These are phyloP conservation scores for Lophius americanus DNA, from an alignment of 2,797 vertebrate species.

Conservation along the genomic window DNA sequence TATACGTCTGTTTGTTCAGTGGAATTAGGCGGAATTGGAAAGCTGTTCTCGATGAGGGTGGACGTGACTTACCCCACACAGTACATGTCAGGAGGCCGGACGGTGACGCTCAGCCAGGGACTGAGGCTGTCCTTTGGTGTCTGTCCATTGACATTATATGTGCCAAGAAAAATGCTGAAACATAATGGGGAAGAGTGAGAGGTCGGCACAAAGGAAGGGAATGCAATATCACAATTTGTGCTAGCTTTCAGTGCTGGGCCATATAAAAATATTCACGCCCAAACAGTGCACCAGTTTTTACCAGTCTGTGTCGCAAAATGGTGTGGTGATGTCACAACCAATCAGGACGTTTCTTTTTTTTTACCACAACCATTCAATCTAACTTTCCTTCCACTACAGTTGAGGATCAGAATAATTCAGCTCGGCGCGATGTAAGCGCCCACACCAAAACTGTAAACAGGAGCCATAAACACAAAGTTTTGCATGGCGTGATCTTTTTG, in stretches of 20 bases:
- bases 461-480: too few species aligned
- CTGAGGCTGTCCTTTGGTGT: slow-evolving; percentile 88
- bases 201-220: slow-evolving; percentile 12
- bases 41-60: slow-evolving; percentile 10
- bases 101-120: slow-evolving; percentile 87
- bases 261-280: too few species aligned
- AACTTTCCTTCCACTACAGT: too few species aligned
- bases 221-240: background rate
- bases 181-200: slow-evolving; percentile 16
- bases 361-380: too few species aligned
- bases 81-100: slow-evolving; percentile 92
- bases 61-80: slow-evolving; percentile 88
- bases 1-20: slow-evolving; percentile 28
- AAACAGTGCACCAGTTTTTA: too few species aligned
- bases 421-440: too few species aligned
- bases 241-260: background rate
- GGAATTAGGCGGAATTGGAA: slow-evolving; percentile 27
- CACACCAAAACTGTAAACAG: too few species aligned
- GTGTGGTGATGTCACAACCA: too few species aligned
- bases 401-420: too few species aligned
- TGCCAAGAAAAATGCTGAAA: slow-evolving; percentile 92
- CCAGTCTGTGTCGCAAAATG: too few species aligned
- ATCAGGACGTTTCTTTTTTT: too few species aligned
- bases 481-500: too few species aligned
- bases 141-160: slow-evolving; percentile 97